phyloP scores from a whole-genome alignment of 2,888 invertebrate genomes.

The Lapara coniferarum region DNA sequence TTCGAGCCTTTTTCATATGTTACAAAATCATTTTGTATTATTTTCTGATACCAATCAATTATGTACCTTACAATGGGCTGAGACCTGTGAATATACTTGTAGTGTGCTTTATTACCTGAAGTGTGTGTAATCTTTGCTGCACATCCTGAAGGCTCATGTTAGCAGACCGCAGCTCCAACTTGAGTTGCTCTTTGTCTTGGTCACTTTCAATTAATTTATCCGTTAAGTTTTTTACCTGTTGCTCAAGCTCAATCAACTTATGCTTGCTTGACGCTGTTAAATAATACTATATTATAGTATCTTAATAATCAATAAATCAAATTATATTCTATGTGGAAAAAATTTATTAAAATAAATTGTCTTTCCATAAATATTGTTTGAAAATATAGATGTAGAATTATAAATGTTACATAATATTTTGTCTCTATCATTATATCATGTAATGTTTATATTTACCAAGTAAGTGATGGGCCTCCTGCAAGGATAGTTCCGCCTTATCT shows the following conservation, averaged over 20 bases:
- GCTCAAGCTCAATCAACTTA: conserved; percentile 70
- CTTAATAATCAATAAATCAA: not conserved
- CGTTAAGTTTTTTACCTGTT: conserved; percentile 59
- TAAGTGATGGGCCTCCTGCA: conserved; percentile 85
- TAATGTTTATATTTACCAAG: conserved; percentile 71
- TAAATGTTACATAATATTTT: not conserved
- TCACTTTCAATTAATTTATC: conserved; percentile 62
- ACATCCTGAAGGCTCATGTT: conserved; percentile 72
- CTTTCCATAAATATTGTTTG: no score
- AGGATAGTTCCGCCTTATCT: conserved; percentile 82
- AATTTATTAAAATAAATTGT: no score
- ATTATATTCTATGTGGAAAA: no score
- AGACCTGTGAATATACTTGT: not conserved
- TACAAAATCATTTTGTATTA: no score
- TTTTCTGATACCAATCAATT: no score
- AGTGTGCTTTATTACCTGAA: conserved; percentile 56
- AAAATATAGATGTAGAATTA: no score
- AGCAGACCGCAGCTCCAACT: conserved; percentile 67
- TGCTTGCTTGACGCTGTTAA: conserved; percentile 72
- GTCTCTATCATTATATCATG: not conserved
- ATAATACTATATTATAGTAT: conserved; percentile 30
- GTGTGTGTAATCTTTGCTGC: conserved; percentile 71
- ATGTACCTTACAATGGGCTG: not conserved
- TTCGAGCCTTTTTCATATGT: no score
- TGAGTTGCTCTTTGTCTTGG: conserved; percentile 72